Conservation (phyloP, 2,113 vertebrate species). For the Microtus pennsylvanicus region DNA sequence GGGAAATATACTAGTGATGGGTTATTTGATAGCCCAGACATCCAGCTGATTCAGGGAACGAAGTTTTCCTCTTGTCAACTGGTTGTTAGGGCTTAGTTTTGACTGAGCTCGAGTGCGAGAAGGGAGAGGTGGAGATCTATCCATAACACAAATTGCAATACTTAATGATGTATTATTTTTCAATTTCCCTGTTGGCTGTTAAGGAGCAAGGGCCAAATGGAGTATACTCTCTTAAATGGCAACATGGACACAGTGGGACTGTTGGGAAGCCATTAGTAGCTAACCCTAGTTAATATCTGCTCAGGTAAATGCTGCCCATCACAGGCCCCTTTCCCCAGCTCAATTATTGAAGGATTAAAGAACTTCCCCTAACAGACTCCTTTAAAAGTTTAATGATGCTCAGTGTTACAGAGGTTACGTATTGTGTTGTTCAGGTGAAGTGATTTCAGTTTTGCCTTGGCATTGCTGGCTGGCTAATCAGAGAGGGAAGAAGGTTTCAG, state of each 20-base stretch:
- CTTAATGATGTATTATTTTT: slow-evolving; percentile 74
- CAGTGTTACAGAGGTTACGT: slow-evolving; percentile 39
- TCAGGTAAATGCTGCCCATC: slow-evolving; percentile 67
- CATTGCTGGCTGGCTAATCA: slow-evolving; percentile 66
- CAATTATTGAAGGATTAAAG: slow-evolving; percentile 79
- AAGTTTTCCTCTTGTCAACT: slow-evolving; percentile 17
- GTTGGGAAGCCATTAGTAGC: slow-evolving; percentile 78
- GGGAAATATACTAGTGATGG: slow-evolving; percentile 3
- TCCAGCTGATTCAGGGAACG: not conserved
- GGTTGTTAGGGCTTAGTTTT: slow-evolving; percentile 1
- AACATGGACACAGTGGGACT: slow-evolving; percentile 43
- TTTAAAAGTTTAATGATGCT: slow-evolving; percentile 86
- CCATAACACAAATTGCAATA: slow-evolving; percentile 22
- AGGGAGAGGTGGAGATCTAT: not conserved
- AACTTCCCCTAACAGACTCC: slow-evolving; percentile 63
- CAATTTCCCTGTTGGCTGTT: slow-evolving; percentile 23
- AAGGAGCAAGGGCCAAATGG: slow-evolving; percentile 68
- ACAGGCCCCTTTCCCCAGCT: slow-evolving; percentile 57
- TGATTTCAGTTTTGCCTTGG: slow-evolving; percentile 69
- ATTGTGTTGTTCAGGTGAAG: not conserved
- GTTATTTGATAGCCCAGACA: not conserved
- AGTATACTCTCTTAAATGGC: slow-evolving; percentile 74
- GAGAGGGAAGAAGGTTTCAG: slow-evolving; percentile 67
- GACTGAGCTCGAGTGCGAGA: not conserved
- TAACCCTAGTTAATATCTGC: slow-evolving; percentile 75